Conservation (phyloP, 2,797 vertebrate genomes). For the Hydrophis major region DNA sequence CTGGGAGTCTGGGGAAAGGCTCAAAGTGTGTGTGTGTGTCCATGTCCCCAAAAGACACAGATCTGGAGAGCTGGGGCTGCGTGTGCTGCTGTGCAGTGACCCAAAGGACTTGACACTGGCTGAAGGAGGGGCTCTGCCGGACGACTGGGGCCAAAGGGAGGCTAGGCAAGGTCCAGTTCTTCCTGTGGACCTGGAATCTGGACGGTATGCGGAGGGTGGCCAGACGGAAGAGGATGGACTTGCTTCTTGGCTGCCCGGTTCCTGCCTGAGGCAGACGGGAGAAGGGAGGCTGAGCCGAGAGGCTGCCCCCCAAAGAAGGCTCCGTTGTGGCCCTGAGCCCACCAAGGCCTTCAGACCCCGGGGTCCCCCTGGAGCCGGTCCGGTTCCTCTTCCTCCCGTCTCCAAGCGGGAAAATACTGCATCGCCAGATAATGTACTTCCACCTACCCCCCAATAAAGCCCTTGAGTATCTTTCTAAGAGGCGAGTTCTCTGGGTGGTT, state of each 20-base stretch:
- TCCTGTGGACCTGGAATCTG: neutral
- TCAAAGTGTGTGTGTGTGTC: neutral
- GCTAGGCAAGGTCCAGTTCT: neutral
- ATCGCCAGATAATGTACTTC: neutral
- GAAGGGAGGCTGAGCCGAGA: neutral
- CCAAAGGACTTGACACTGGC: neutral
- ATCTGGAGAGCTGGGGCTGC: rapidly evolving
- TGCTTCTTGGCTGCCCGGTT: neutral
- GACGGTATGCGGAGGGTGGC: neutral
- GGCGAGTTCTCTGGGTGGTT: no score
- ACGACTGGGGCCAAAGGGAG: neutral
- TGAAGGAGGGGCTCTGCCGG: neutral
- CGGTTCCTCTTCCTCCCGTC: neutral
- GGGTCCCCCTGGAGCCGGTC: rapidly evolving
- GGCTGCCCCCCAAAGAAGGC: neutral
- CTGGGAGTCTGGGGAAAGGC: neutral
- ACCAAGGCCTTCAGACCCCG: neutral
- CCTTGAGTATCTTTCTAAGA: neutral
- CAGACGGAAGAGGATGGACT: neutral
- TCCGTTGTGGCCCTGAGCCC: no score
- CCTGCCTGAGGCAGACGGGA: rapidly evolving
- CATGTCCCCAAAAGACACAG: neutral
- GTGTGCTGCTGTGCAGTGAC: neutral
- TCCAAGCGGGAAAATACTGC: neutral
- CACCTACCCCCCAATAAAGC: neutral